Base-by-base conservation (phyloP, 2,113 vertebrate genomes). In the Electrona antarctica region DNA sequence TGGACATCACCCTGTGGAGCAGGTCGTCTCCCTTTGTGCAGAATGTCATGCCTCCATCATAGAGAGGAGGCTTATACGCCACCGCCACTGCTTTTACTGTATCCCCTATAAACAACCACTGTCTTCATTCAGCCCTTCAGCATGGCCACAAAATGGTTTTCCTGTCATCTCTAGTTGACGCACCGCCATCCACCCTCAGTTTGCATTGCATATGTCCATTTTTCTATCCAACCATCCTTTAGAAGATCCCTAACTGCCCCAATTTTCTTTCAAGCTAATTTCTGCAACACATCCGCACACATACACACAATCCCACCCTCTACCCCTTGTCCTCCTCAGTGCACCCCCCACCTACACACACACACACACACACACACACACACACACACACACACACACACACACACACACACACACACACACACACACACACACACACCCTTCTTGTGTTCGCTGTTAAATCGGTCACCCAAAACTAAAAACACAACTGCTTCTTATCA, bases 111-210 rank as follows among this genome's bases (percentile, higher is more conserved):
- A 88, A 88, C 81, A 88, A 81, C 65, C 64, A 64, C 76, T 56
- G 86, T 74, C 79, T 82, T 69, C 77, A 60, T 67, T 73, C 63
- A 78, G 81, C 79, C 86, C 82, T 65, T 80, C 77, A 81, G 75
- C 75, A 71, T 80, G 78, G 73, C 73, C 81, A 87, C 87, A 88
- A 91, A 91, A 91, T 85, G 88, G 83, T 85, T 89, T 87, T 82
- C 72, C 66, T 87, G 76, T 87, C 89, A 89, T 88, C 76, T 88
- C 81, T 71, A 67, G 60, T 90, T 90, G 85, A 89, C 77, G 80
- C 78, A 88, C 75, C 70, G 48, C 82, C 76, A 69, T 85, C 87
- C 41, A 69, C 79, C 84, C 79, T 80, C 77, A 71, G 48, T 74
- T 68, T 74, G 55, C 47, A 62, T 64, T 77, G 13, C 11, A 73